Conservation (phyloP, 1,140 invertebrate species). For the Aphelenchoides fujianensis region DNA sequence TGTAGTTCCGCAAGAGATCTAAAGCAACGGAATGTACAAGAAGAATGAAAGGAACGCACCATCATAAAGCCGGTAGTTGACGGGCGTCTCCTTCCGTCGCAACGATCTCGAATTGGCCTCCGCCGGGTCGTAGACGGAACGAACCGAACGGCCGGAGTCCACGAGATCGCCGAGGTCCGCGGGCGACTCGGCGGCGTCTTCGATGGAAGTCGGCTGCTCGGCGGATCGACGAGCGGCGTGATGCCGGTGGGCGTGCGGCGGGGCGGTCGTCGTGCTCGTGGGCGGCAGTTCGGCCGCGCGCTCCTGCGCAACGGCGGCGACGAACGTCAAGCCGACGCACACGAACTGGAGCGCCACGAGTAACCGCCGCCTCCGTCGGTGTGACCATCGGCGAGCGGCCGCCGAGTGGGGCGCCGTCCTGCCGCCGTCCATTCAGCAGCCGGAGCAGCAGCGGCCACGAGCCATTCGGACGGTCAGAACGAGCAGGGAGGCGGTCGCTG, state of each 20-base stretch:
- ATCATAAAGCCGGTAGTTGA: constrained; percentile 60
- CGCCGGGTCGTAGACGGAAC: neutral
- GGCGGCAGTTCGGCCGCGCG: no score
- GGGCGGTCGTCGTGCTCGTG: neutral
- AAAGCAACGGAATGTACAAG: constrained; percentile 9
- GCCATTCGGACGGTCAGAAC: no score
- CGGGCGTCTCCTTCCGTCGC: constrained; percentile 56
- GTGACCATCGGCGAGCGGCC: neutral
- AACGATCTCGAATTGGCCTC: constrained; percentile 37
- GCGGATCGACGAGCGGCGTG: neutral
- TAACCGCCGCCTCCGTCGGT: neutral
- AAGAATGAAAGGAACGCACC: constrained; percentile 12
- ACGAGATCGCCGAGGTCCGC: no score
- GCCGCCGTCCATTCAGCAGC: no score
- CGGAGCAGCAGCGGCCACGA: no score
- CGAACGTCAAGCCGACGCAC: neutral
- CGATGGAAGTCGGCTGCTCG: no score
- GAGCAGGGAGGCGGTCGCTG: no score
- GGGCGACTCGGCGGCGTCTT: no score
- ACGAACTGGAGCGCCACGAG: neutral
- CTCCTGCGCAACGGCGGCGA: neutral
- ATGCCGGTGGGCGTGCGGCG: neutral
- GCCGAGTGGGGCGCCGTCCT: neutral
- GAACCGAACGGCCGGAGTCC: no score
- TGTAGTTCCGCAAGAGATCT: constrained; percentile 47